Base-by-base conservation (phyloP, 2,797 vertebrate species). In the Poecilia velifera region DNA sequence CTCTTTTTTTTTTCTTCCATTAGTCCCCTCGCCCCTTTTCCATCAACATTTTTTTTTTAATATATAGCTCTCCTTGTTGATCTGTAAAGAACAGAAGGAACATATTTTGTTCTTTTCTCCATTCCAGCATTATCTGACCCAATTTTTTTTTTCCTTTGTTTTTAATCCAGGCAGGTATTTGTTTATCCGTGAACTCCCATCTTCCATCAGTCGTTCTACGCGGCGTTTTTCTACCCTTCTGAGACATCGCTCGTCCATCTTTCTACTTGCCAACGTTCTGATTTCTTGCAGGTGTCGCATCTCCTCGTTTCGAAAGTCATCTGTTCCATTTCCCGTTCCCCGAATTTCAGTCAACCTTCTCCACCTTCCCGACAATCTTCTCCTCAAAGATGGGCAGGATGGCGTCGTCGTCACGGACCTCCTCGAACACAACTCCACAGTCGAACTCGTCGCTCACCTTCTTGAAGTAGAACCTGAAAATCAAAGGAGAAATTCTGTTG, bases 401-500 rank as follows among this genome's bases (percentile, higher is more conserved):
- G 4, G 97, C 96, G 51, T 97, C 96, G 0, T 99, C 98, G 57
- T 99, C 97, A 0, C 96, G 94, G 7, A 99, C 97, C 89, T 99
- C 98, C 93, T 99, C 98, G 0, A 98, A 99, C 83, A 99, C 98
- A 41, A 98, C 98, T 0, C 98, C 98, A 0, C 98, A 99, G 94
- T 98, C 97, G 0, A 99, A 99, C 95, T 99, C 98, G 0, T 98
- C 97, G 1, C 98, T 99, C 86, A 98, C 97, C 88, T 97, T 99
- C 96, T 99, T 99, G 80, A 99, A 99, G 94, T 97, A 99, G 94
- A 98, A 99, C 96, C 98, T 99, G 78, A 18, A 80, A 1, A 18
- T 39, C 6, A 47, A 31, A 41, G 64, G 14, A 9, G 13, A 49
- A 6, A 31, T 14, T 22, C 16, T 36, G 4, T 55, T 36, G 4